Base-by-base conservation (phyloP, 2,797 vertebrate species). In the Lepilemur septentrionalis region DNA sequence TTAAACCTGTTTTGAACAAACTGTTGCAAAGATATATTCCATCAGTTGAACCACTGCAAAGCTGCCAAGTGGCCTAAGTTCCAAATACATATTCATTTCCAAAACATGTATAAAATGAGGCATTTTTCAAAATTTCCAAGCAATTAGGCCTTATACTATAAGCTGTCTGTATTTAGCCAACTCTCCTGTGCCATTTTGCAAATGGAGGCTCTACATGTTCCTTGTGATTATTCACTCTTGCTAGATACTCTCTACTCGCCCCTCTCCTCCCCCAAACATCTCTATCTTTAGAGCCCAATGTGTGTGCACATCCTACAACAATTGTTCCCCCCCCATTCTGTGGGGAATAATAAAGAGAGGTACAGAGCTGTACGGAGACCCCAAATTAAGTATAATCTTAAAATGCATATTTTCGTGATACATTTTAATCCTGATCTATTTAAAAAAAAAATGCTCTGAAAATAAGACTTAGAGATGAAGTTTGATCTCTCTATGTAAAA, bases 401-500 rank as follows among this genome's bases (percentile, higher is more conserved):
- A 90, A 83, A 89, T 52, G 23, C 8, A 14, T 55, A 48, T 92
- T 84, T 7, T 15, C 63, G 46, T 28, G 80, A 80, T 82, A n/a
- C 20, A 73, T 73, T 86, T 87, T 88, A 86, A 90, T 55, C 15
- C 46, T 80, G 63, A 78, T 20, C 30, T 75, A 38, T 30, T 63
- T 43, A 32, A 8, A 35, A 70, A 83, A 72, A 61, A 83, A 76
- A 67, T 50, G 35, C 41, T 80, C 91, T 73, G 28, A 35, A 89
- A 95, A 75, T 22, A 70, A 84, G 52, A 61, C 20, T 79, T 35
- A 48, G 55, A 83, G 50, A 84, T 63, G 84, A 86, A 83, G 69
- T 35, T n/a, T 87, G 92, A 78, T 70, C 69, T 94, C 78, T 85
- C n/a, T 83, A 57, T 88, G n/a, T 81, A 63, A 93, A 93, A 94